A percentile compares a stretch with the other conserved stretches of the same genome.
Conservation (phyloP, 2,888 invertebrate genomes). For the Timandra comae region DNA sequence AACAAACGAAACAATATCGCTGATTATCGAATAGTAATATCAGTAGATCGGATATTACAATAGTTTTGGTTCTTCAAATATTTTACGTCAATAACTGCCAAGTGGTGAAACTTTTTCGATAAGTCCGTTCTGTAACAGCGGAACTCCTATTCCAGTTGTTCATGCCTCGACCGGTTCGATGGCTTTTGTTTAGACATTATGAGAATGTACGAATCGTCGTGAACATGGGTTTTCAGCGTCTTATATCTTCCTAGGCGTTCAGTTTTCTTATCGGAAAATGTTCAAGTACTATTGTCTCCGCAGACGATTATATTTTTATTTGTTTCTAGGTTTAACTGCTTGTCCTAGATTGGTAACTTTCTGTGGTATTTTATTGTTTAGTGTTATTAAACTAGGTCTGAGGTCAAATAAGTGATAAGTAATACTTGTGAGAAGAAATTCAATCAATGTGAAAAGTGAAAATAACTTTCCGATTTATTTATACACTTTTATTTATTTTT, state of each 20-base stretch:
- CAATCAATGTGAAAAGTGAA: no score
- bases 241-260: conserved; percentile 35
- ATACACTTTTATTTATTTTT: no score
- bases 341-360: conserved; percentile 7
- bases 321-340: background rate
- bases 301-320: conserved; percentile 21
- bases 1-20: conserved; percentile 21
- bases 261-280: conserved; percentile 42
- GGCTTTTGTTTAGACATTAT: conserved; percentile 60
- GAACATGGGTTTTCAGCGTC: conserved; percentile 45
- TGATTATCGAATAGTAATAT: conserved; percentile 17
- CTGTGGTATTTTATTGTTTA: no score
- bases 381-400: no score
- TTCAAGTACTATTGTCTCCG: conserved; percentile 27
- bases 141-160: conserved; percentile 18
- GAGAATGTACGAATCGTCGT: conserved; percentile 51
- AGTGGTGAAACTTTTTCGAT: conserved; percentile 49
- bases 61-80: conserved; percentile 17
- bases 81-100: conserved; percentile 15
- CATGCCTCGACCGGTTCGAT: conserved; percentile 40
- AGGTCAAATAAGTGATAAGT: no score
- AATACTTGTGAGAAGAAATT: no score
- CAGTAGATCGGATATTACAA: conserved; percentile 17
- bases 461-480: no score
- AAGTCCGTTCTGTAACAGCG: conserved; percentile 38